Evolutionary conservation across 2,113 vertebrate genomes (phyloP).

Genomic region (Penelope pileata): DNA sequence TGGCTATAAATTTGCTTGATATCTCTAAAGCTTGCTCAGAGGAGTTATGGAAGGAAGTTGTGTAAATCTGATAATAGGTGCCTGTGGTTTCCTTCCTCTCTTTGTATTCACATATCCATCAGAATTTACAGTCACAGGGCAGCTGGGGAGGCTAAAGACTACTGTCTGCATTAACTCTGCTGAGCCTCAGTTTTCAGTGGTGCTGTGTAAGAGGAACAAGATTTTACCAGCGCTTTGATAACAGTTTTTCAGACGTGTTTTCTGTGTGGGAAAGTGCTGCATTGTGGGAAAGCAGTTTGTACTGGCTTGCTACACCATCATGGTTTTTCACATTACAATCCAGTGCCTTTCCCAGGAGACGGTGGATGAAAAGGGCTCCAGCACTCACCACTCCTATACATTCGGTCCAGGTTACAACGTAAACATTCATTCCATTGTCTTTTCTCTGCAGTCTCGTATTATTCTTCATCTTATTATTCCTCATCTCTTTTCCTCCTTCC

Average conservation of each 20-base stretch:
- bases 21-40: not conserved
- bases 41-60: not conserved
- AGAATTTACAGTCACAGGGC: not conserved
- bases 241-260: not conserved
- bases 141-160: not conserved
- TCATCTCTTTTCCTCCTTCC: not conserved
- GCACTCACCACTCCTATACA: not conserved
- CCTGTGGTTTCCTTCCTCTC: not conserved
- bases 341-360: not conserved
- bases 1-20: not conserved
- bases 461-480: not conserved
- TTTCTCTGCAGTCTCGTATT: not conserved
- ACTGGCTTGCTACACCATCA: not conserved
- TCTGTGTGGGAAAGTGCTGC: not conserved
- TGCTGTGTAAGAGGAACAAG: accelerated
- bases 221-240: not conserved
- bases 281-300: not conserved
- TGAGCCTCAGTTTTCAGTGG: not conserved
- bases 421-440: not conserved
- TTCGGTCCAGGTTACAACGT: not conserved
- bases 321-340: not conserved
- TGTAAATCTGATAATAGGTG: not conserved
- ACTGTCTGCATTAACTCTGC: not conserved
- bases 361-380: not conserved
- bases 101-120: not conserved